Base-by-base conservation (phyloP, 2,797 vertebrate species). In the Semotilus atromaculatus region DNA sequence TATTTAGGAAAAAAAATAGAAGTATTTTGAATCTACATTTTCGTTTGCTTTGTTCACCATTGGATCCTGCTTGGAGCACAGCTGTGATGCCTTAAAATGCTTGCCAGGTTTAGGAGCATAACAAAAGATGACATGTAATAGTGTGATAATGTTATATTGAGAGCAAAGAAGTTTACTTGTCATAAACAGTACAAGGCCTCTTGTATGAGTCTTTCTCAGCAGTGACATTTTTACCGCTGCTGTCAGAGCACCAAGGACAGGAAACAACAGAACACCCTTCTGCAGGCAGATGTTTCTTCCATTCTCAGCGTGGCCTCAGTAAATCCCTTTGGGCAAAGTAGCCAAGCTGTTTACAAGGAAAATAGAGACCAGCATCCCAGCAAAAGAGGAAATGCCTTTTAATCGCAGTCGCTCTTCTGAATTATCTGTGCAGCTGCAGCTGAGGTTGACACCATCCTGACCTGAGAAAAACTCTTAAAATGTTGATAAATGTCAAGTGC, bases 271-370 rank as follows among this genome's bases (percentile, higher is more conserved):
- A 51, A 68, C 77, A 84, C 45, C n/a, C 70, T 55, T 83, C 71
- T 67, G n/a, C 34, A 64, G 77, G 83, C 88, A 84, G 87, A 88
- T 91, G 88, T 86, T 89, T 88, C 67, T 87, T 88, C 78, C 84
- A 79, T 86, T 74, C 81, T 62, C 68, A 77, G 62, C 70, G 82
- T 85, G 82, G 87, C 79, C 34, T 83, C 48, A 66, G 51, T 70
- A 34, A 77, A 71, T 87, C 89, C 85, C 88, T 85, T 62, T 88
- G 87, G 85, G 87, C 86, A 75, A 68, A 80, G 67, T 71, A 90
- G 85, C 78, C 86, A 87, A 86, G 79, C 81, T 86, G 85, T 85
- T 88, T 85, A 72, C 81, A 81, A 75, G 53, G 45, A 78, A 58
- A 71, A 78, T 26, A 85, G 67, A 82, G 73, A 58, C 68, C 72